These are phyloP conservation scores for Pilophorus perplexus DNA, from an alignment of 2,888 invertebrate species.

Conservation along the genomic window DNA sequence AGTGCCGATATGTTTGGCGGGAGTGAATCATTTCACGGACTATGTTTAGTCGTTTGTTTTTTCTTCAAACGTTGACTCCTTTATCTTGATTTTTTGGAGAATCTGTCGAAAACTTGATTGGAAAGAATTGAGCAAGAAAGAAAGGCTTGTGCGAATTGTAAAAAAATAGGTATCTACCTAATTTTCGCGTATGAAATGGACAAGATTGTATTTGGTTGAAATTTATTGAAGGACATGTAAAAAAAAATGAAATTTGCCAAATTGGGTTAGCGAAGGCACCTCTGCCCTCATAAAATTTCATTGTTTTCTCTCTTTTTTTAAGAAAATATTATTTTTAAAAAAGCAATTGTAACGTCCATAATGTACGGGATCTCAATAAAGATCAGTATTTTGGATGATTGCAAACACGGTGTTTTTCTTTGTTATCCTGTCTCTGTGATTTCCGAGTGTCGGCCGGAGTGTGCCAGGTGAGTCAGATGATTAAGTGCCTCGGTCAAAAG, in stretches of 20 bases:
- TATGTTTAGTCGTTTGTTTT: too few relatives aligned
- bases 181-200: neutral
- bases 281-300: conserved; percentile 18
- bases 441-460: too few relatives aligned
- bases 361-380: conserved; percentile 48
- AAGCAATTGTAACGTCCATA: conserved; percentile 46
- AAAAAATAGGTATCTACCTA: too few relatives aligned
- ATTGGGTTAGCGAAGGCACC: conserved; percentile 25
- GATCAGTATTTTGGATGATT: conserved; percentile 47
- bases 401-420: neutral
- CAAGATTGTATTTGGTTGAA: too few relatives aligned
- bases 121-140: neutral
- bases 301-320: conserved; percentile 44
- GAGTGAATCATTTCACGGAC: too few relatives aligned
- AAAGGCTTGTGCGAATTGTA: neutral
- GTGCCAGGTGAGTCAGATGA: too few relatives aligned
- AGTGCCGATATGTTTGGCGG: too few relatives aligned
- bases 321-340: conserved; percentile 43
- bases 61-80: too few relatives aligned
- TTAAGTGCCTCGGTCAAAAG: too few relatives aligned
- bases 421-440: too few relatives aligned
- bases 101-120: too few relatives aligned
- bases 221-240: conserved; percentile 11
- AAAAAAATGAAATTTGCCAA: conserved; percentile 15
- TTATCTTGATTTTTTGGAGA: too few relatives aligned